Percentiles rank a stretch among this genome's conserved stretches.
Evolutionary conservation across 2,888 invertebrate species (phyloP).

Genomic region (Oscheius onirici): DNA sequence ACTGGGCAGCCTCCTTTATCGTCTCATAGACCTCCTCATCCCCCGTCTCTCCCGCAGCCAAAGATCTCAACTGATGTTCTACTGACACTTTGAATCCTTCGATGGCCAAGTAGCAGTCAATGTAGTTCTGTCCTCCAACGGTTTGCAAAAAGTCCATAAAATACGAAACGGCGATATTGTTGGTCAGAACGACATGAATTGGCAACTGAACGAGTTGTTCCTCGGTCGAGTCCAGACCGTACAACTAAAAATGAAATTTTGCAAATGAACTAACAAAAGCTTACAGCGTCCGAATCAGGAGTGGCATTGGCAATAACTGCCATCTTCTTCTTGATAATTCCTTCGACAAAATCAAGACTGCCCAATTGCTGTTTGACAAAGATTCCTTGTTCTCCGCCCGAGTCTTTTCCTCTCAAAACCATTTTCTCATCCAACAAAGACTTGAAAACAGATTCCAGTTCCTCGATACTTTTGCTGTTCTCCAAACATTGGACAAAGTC

Average conservation of each 20-base stretch:
- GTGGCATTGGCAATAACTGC: constrained; percentile 37
- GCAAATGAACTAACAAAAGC: background rate
- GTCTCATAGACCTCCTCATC: constrained; percentile 71
- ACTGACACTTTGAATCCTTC: constrained; percentile 78
- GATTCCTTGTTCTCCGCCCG: constrained; percentile 85
- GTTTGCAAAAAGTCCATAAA: constrained; percentile 82
- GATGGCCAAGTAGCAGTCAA: constrained; percentile 83
- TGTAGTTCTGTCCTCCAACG: constrained; percentile 80
- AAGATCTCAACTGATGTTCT: constrained; percentile 77
- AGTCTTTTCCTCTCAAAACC: constrained; percentile 82
- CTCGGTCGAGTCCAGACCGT: constrained; percentile 1
- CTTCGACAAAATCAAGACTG: constrained; percentile 81
- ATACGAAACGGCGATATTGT: constrained; percentile 82
- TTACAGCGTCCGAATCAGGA: constrained; percentile 35
- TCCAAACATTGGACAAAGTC: constrained; percentile 85
- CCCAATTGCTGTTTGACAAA: constrained; percentile 86
- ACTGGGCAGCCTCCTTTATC: constrained; percentile 79
- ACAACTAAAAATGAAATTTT: background rate
- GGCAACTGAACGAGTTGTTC: constrained; percentile 74
- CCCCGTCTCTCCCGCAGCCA: constrained; percentile 68
- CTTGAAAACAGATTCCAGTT: constrained; percentile 84
- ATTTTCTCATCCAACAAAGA: constrained; percentile 84
- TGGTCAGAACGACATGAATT: constrained; percentile 81
- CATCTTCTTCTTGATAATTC: constrained; percentile 75
- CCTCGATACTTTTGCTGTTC: constrained; percentile 83